These are phyloP conservation scores for Palaemon carinicauda DNA, from an alignment of 1,140 invertebrate genomes.

Conservation along the genomic window DNA sequence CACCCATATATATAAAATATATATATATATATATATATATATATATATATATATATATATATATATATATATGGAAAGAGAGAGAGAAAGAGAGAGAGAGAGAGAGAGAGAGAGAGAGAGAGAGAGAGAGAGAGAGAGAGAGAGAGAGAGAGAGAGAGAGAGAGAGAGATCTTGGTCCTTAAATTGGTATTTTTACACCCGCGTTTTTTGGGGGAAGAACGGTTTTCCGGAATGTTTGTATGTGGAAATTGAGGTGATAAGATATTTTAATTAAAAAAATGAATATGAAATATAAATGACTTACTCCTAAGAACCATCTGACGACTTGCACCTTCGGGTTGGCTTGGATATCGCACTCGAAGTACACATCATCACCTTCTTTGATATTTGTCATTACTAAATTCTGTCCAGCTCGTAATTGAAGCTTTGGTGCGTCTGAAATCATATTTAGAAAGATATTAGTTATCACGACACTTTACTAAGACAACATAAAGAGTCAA, in stretches of 20 bases:
- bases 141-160: not conserved
- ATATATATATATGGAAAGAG: not conserved
- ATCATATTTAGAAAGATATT: no score
- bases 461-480: no score
- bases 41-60: no score
- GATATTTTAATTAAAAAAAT: no score
- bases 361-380: slow-evolving; percentile 15
- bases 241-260: no score
- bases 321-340: slow-evolving; percentile 7
- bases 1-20: no score
- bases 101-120: not conserved
- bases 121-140: not conserved
- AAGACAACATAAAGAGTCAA: no score
- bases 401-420: not conserved
- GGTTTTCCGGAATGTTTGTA: no score
- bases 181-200: not conserved
- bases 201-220: no score
- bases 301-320: slow-evolving; percentile 8
- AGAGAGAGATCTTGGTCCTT: not conserved
- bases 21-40: no score
- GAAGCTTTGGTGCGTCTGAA: not conserved
- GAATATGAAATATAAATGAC: not conserved
- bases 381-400: slow-evolving; percentile 7
- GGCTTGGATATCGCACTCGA: slow-evolving; percentile 15
- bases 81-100: not conserved